Percentiles rank a stretch among this genome's conserved stretches.
phyloP scores from a whole-genome alignment of 2,113 vertebrate genomes.

The Brachirus orientalis region DNA sequence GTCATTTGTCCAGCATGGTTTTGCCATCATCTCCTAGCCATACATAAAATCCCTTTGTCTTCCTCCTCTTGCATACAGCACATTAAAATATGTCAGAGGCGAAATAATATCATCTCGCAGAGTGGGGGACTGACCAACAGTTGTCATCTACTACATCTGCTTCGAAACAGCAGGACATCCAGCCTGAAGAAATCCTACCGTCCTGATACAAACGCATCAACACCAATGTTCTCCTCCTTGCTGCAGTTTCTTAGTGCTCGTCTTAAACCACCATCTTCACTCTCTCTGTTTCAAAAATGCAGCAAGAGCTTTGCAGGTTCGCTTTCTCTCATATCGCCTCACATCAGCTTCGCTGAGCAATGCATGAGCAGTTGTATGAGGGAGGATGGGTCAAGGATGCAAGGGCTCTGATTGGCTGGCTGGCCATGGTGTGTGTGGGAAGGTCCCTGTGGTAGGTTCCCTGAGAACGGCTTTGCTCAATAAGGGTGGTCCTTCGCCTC shows the following conservation, averaged over 20 bases:
- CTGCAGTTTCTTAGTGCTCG: background rate
- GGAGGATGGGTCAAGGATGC: constrained; percentile 72
- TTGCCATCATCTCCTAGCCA: constrained; percentile 49
- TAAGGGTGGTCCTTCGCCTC: constrained; percentile 69
- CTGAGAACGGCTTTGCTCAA: constrained; percentile 54
- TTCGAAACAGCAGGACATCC: constrained; percentile 21
- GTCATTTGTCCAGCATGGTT: constrained; percentile 50
- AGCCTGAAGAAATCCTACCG: constrained; percentile 12
- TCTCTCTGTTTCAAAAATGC: background rate
- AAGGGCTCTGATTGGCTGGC: constrained; percentile 72
- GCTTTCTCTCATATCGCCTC: constrained; percentile 59
- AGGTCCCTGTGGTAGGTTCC: constrained; percentile 68
- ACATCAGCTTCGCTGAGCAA: constrained; percentile 68
- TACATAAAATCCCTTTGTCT: constrained; percentile 18
- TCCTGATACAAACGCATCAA: background rate
- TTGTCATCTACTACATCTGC: constrained; percentile 13
- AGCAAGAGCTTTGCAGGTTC: constrained; percentile 41
- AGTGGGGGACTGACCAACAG: constrained; percentile 29
- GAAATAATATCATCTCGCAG: constrained; percentile 17
- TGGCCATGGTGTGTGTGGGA: constrained; percentile 72
- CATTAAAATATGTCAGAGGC: constrained; percentile 30
- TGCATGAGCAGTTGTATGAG: constrained; percentile 70
- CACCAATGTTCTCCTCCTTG: background rate
- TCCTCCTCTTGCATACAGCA: constrained; percentile 22
- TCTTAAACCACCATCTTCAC: constrained; percentile 1